Evolutionary conservation across 2,888 invertebrate species (phyloP).

Genomic region (Epinotia nisella): DNA sequence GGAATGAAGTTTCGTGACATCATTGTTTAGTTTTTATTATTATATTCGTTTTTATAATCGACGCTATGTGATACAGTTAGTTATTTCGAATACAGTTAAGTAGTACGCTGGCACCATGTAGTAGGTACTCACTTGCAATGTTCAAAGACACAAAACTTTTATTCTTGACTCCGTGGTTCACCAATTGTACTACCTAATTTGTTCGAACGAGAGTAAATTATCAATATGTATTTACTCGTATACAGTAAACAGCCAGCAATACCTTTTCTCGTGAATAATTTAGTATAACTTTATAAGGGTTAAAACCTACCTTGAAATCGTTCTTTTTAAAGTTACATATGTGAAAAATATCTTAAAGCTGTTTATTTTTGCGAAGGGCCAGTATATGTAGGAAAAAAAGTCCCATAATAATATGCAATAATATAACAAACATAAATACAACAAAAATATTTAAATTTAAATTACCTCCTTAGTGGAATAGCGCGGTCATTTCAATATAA

Average conservation of each 20-base stretch:
- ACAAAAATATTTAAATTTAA: constrained; percentile 43
- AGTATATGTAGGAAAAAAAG: not conserved
- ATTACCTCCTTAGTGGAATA: constrained; percentile 41
- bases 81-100: constrained; percentile 45
- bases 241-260: not conserved
- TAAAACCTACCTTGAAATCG: no score
- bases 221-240: not conserved
- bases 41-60: constrained; percentile 48
- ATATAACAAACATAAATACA: constrained; percentile 32
- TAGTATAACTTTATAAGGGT: no score
- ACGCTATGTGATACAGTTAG: constrained; percentile 51
- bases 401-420: constrained; percentile 16
- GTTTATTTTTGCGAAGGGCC: not conserved
- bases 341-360: no score
- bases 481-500: constrained; percentile 43
- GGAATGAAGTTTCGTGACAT: constrained; percentile 68
- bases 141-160: not conserved
- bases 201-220: not conserved
- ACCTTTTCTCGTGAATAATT: no score
- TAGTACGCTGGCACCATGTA: constrained; percentile 6
- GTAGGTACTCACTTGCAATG: not conserved
- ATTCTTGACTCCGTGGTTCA: not conserved
- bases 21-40: constrained; percentile 60
- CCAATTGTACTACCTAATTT: not conserved
- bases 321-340: no score